These are phyloP conservation scores for Leptinotarsa haldemani DNA, from an alignment of 2,888 invertebrate species.

Conservation along the genomic window DNA sequence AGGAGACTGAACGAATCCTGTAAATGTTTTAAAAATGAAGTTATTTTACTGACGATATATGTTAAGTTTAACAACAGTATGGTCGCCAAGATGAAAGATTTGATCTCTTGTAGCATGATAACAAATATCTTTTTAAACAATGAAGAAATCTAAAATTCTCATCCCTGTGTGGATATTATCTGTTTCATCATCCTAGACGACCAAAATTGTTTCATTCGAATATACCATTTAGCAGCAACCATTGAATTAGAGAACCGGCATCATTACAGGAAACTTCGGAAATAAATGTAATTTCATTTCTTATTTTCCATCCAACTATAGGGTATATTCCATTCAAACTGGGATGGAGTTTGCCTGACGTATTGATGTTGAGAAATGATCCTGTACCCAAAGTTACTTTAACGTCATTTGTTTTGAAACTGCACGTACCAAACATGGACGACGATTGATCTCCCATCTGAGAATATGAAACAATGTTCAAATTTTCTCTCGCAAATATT, in stretches of 20 bases:
- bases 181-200: background rate
- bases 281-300: slow-evolving; percentile 74
- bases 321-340: slow-evolving; percentile 90
- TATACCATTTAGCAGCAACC: slow-evolving; percentile 80
- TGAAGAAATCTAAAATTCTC: too few relatives aligned
- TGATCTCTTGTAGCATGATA: too few relatives aligned
- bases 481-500: background rate
- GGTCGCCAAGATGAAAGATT: background rate
- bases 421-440: slow-evolving; percentile 88
- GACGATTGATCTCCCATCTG: slow-evolving; percentile 91
- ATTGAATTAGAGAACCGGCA: slow-evolving; percentile 87
- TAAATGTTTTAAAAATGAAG: slow-evolving; percentile 45
- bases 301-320: slow-evolving; percentile 86
- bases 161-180: too few relatives aligned
- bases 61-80: background rate
- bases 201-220: background rate
- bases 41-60: too few relatives aligned
- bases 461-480: slow-evolving; percentile 35
- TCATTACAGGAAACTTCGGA: slow-evolving; percentile 91
- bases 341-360: slow-evolving; percentile 80
- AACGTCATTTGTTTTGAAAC: slow-evolving; percentile 80
- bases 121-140: too few relatives aligned
- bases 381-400: slow-evolving; percentile 95
- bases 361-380: slow-evolving; percentile 87
- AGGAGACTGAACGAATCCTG: slow-evolving; percentile 75